Evolutionary conservation across 2,113 vertebrate genomes (phyloP).

Genomic region (Halichoerus grypus): DNA sequence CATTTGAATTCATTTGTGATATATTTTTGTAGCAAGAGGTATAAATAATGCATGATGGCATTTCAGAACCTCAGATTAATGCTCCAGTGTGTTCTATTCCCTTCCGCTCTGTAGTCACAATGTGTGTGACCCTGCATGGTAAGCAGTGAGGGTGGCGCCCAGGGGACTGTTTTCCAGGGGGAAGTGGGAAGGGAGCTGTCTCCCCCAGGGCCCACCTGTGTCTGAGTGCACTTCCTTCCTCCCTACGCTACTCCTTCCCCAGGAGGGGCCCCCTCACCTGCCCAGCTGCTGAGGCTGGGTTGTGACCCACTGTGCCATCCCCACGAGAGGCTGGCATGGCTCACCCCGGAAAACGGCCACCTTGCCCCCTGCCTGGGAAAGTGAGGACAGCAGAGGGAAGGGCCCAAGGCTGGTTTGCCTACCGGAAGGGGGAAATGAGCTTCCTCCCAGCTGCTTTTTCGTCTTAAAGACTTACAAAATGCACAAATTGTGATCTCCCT

Average conservation of each 20-base stretch:
- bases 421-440: neutral
- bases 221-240: neutral
- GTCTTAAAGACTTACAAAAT: neutral
- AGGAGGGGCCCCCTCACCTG: neutral
- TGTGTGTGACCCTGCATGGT: accelerated
- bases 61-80: constrained; percentile 26
- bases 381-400: accelerated
- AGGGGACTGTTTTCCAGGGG: neutral
- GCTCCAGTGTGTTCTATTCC: neutral
- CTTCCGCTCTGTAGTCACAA: neutral
- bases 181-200: neutral
- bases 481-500: neutral
- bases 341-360: neutral
- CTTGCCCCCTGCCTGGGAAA: neutral
- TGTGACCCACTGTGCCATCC: neutral
- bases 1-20: constrained; percentile 69
- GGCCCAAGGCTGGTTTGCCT: neutral
- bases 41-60: constrained; percentile 70
- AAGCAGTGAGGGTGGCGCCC: neutral
- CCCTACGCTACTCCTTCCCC: neutral
- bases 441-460: neutral
- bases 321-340: neutral
- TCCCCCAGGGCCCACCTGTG: neutral
- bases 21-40: constrained; percentile 55
- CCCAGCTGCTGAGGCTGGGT: neutral